Evolutionary conservation across 92 coral and sea anemone genomes (phyloP).

Genomic region (Heliopora coerulea): DNA sequence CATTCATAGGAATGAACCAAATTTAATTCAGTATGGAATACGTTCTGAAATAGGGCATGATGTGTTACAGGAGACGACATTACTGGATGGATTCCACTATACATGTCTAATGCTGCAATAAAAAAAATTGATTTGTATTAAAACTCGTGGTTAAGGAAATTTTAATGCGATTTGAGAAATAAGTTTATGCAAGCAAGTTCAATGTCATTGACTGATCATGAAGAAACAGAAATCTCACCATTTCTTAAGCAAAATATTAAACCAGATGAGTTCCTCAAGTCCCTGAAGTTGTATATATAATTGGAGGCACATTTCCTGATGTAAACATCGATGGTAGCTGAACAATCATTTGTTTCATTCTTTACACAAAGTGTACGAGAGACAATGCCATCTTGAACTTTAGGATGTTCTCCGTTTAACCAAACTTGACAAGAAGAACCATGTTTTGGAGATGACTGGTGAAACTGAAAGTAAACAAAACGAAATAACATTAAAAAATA

Average conservation of each 20-base stretch:
- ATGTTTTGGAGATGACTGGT: no score
- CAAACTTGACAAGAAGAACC: neutral
- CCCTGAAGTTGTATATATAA: neutral
- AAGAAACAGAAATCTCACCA: neutral
- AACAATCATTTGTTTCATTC: neutral
- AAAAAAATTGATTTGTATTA: no score
- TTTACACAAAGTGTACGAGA: neutral
- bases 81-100: neutral
- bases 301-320: slow-evolving; percentile 7
- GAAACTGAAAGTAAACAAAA: neutral
- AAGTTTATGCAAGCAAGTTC: no score
- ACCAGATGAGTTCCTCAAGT: neutral
- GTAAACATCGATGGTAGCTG: neutral
- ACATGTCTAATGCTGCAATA: no score
- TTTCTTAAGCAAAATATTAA: neutral
- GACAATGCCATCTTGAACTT: neutral
- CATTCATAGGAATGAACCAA: neutral
- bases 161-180: no score
- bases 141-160: no score
- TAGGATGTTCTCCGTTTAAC: slow-evolving; percentile 10
- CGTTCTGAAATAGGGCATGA: slow-evolving; percentile 10
- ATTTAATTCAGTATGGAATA: neutral
- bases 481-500: no score
- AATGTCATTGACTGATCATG: no score
- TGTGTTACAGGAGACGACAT: neutral